Base-by-base conservation (phyloP, 2,888 invertebrate genomes). In the Melipona beecheii region DNA sequence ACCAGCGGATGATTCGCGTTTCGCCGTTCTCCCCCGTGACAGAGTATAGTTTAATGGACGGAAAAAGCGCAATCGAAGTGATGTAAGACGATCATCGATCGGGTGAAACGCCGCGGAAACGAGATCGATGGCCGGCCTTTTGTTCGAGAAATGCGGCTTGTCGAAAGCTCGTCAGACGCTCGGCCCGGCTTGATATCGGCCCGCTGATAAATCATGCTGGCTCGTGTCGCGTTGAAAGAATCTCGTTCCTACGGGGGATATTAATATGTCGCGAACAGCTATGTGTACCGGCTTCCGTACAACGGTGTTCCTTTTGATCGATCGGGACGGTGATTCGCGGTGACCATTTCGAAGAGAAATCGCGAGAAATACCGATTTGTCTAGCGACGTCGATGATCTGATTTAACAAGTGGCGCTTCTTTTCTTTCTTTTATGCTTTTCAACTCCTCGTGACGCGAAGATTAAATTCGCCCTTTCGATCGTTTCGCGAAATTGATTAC, bases 81-180 rank as follows among this genome's bases (percentile, higher is more conserved):
- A 70, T 36, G 58, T 52, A 81, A 71, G 70, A 58, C 81, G 81
- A 80, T 56, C 65, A 60, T 81, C 74, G 82, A 82, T 82, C 74
- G 58, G 17, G 52, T 49, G 69, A 70, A 79, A 82, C 58, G 31
- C 24, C 70, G 75, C 24, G 60, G 70, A 66, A 70, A 71, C 65
- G 64, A 75, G 81, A 81, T 81, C 74, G 81, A 81, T 81, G 70
- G 66, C 15, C 60, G 81, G 17, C 43, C 21, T 17, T 71, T 81
- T 75, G 65, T 82, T 71, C 60, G 58, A 65, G 65, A 81, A 81
- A 75, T 71, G 54, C 49, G 66, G 65, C 81, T 82, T 60, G 60
- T 81, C 82, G 65, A 66, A 71, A 65, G 74, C 81, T 65, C 71
- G 75, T 82, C 82, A 54, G 66, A 31, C 54, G 31, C 24, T 19